Evolutionary conservation across 2,797 vertebrate genomes (phyloP).

Genomic region (Notolabrus celidotus): DNA sequence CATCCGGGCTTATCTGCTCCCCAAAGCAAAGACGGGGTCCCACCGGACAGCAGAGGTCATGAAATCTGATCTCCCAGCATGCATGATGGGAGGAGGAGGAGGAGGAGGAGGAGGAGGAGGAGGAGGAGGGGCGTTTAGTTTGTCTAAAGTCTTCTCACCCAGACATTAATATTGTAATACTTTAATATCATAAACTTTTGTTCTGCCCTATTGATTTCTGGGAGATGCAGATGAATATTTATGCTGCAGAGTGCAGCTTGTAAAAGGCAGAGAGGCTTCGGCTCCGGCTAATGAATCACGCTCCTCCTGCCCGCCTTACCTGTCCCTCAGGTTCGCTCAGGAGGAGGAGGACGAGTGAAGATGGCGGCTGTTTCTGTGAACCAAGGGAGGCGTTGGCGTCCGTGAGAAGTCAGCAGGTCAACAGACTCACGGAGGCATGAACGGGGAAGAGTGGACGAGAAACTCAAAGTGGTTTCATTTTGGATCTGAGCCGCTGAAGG

Average conservation of each 20-base stretch:
- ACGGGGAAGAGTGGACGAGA: slow-evolving; percentile 20
- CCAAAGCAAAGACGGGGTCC: slow-evolving; percentile 70
- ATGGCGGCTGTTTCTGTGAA: slow-evolving; percentile 15
- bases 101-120: slow-evolving; percentile 32
- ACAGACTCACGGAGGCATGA: slow-evolving; percentile 28
- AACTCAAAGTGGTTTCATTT: background rate
- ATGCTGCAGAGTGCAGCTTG: slow-evolving; percentile 61
- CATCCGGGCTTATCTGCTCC: slow-evolving; percentile 80
- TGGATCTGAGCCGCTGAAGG: background rate
- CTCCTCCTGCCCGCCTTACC: slow-evolving; percentile 50
- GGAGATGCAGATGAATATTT: slow-evolving; percentile 73
- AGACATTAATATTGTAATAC: slow-evolving; percentile 73
- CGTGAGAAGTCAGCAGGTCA: slow-evolving; percentile 15
- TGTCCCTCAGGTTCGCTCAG: slow-evolving; percentile 46
- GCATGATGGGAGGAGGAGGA: slow-evolving; percentile 43
- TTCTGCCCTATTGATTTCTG: slow-evolving; percentile 77
- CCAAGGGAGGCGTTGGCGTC: background rate
- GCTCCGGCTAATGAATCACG: slow-evolving; percentile 62
- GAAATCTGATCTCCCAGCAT: slow-evolving; percentile 72
- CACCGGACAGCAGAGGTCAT: slow-evolving; percentile 72
- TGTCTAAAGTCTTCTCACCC: slow-evolving; percentile 63
- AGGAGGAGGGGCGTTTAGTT: slow-evolving; percentile 47
- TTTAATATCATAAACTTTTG: slow-evolving; percentile 77
- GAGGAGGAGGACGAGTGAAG: slow-evolving; percentile 1
- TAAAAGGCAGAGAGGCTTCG: slow-evolving; percentile 59